Base-by-base conservation (phyloP, 2,888 invertebrate genomes). In the Sinhomidia bicolor region DNA sequence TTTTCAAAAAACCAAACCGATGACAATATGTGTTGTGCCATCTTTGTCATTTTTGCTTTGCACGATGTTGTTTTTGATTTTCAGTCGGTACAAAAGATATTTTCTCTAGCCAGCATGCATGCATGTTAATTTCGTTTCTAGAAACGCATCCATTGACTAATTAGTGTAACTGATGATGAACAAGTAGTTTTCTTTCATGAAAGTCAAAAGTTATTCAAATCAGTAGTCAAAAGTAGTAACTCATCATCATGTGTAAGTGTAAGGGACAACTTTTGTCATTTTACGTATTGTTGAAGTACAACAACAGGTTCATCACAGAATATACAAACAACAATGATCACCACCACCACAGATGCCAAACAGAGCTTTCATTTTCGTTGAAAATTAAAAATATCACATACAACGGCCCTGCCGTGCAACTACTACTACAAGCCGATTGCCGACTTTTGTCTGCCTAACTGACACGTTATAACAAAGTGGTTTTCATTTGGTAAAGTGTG, bases 401-500 rank as follows among this genome's bases (percentile, higher is more conserved):
- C 2, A 14, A 47, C 9, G 3, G 7, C 36, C 36, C 36, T 5
- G 36, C 36, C n/a, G n/a, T n/a, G n/a, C n/a, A n/a, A 47, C 4
- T 26, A 68, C n/a, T 32, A 36, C 10, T n/a, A 68, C 23, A 6
- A 68, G 17, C 9, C 26, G 60, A 26, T 17, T 36, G 68, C 44
- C 20, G 71, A 23, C 36, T 36, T 4, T n/a, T 36, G 36, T 36
- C 62, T 60, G 60, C n/a, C n/a, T n/a, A n/a, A 7, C 68, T 62
- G 29, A 29, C 7, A 57, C 23, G 26, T 7, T 3, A 26, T 62
- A 29, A 29, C 29, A 62, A 71, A 44, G 44, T 44, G 20, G 41
- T 71, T 71, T 41, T 71, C 44, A 44, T 41, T 44, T 36, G 65
- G 17, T 36, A 41, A 44, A 71, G 71, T 44, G 71, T 44, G 71